phyloP scores from a whole-genome alignment of 2,888 invertebrate species.

The Thecophora atra region DNA sequence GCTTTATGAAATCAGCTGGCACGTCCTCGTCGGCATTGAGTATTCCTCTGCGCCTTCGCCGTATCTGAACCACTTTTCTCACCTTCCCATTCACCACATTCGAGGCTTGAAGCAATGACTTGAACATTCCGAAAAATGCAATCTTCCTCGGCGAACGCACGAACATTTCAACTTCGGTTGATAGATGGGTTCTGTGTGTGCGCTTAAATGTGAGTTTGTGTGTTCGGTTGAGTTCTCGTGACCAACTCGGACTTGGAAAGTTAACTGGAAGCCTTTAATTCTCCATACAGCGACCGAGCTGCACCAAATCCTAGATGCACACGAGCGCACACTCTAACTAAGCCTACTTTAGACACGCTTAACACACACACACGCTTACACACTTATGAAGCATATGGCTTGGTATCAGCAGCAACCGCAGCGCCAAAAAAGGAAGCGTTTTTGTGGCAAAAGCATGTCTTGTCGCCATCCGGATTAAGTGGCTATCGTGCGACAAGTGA shows the following conservation, averaged over 20 bases:
- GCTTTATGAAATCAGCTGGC: too few relatives aligned
- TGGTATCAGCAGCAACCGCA: neutral
- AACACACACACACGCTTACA: neutral
- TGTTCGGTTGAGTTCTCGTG: neutral
- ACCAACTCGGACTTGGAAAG: conserved; percentile 4
- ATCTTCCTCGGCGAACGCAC: neutral
- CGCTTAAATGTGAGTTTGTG: neutral
- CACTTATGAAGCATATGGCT: neutral
- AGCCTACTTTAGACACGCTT: neutral
- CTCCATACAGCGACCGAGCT: conserved; percentile 17
- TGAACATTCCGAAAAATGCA: too few relatives aligned
- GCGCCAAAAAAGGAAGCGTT: neutral
- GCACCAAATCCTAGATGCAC: neutral
- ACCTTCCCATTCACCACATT: too few relatives aligned
- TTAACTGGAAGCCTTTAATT: conserved; percentile 28
- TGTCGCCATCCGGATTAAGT: conserved; percentile 36
- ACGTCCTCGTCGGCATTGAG: too few relatives aligned
- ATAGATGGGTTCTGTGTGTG: neutral
- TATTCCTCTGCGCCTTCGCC: too few relatives aligned
- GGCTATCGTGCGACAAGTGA: conserved; percentile 32
- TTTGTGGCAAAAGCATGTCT: conserved; percentile 36
- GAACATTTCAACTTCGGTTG: neutral
- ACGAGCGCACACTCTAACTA: neutral
- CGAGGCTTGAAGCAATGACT: too few relatives aligned
- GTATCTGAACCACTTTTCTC: too few relatives aligned